Percentiles rank a stretch among this genome's conserved stretches.
Evolutionary conservation across 2,797 vertebrate species (phyloP).

Genomic region (Lagodon rhomboides): DNA sequence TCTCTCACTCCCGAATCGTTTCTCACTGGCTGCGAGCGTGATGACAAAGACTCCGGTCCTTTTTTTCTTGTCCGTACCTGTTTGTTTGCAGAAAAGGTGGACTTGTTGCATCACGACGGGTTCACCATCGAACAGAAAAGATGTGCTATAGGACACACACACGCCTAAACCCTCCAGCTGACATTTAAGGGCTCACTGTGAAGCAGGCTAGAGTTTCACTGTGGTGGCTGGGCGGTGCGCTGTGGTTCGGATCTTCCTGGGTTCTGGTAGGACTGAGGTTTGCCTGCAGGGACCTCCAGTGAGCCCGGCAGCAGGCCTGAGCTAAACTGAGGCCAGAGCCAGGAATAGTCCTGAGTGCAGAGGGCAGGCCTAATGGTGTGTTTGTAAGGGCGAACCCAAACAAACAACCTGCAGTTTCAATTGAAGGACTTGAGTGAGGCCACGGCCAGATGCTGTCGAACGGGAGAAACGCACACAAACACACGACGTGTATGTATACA

Average conservation of each 20-base stretch:
- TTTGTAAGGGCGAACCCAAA: slow-evolving; percentile 83
- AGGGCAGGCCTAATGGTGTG: slow-evolving; percentile 78
- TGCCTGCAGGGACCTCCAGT: slow-evolving; percentile 79
- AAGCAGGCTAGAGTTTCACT: slow-evolving; percentile 76
- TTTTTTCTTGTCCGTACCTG: slow-evolving; percentile 62
- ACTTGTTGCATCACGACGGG: slow-evolving; percentile 72
- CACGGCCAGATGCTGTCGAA: slow-evolving; percentile 71
- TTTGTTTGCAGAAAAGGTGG: slow-evolving; percentile 68
- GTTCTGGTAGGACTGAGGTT: slow-evolving; percentile 80
- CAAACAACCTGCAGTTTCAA: slow-evolving; percentile 78
- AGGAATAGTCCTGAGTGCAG: slow-evolving; percentile 75
- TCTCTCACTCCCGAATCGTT: slow-evolving; percentile 55
- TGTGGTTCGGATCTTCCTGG: slow-evolving; percentile 77
- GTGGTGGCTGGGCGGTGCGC: slow-evolving; percentile 71
- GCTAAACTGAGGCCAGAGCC: slow-evolving; percentile 73
- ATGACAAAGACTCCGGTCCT: slow-evolving; percentile 45
- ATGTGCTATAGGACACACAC: slow-evolving; percentile 43
- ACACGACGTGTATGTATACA: slow-evolving; percentile 56
- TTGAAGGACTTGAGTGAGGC: slow-evolving; percentile 56
- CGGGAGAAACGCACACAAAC: slow-evolving; percentile 74
- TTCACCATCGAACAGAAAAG: slow-evolving; percentile 54
- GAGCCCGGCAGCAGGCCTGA: slow-evolving; percentile 75
- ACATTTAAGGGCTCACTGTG: slow-evolving; percentile 64
- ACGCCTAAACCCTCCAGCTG: slow-evolving; percentile 53
- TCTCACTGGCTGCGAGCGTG: slow-evolving; percentile 38